These are phyloP conservation scores for Mythimna lalbum DNA, from an alignment of 2,888 invertebrate species.

Conservation along the genomic window DNA sequence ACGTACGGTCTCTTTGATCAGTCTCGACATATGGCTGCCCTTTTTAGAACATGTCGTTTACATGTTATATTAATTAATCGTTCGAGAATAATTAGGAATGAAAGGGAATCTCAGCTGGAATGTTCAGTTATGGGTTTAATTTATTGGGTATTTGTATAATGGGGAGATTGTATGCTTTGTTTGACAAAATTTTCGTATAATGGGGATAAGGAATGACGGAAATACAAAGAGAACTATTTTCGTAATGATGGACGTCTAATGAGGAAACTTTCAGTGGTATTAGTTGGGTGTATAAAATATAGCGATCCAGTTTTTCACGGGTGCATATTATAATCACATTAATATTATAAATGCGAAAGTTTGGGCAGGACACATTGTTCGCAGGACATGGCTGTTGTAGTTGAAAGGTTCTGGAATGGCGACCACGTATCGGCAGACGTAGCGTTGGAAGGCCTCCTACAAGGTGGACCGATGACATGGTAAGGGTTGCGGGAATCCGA, in stretches of 20 bases:
- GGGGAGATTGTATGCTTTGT: constrained; percentile 31
- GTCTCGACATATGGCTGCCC: constrained; percentile 63
- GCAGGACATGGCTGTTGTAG: no score
- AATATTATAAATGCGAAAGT: no score
- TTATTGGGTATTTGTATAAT: constrained; percentile 48
- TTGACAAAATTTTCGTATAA: constrained; percentile 21
- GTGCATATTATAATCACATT: no score
- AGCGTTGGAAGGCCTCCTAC: no score
- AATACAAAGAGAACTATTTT: background rate
- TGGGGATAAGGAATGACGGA: background rate
- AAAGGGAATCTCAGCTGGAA: constrained; percentile 48
- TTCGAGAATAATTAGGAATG: constrained; percentile 61
- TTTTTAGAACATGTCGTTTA: constrained; percentile 65
- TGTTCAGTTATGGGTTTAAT: constrained; percentile 49
- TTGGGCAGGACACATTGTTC: no score
- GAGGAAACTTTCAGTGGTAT: background rate
- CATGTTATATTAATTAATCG: constrained; percentile 72
- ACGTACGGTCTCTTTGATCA: constrained; percentile 71
- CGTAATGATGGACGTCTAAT: background rate
- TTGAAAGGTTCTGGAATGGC: no score
- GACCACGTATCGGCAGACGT: no score
- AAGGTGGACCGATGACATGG: no score
- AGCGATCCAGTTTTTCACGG: no score
- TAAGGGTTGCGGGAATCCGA: no score
- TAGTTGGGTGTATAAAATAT: background rate